Evolutionary conservation across 1,140 invertebrate species (phyloP).

Genomic region (Rhagoletis zephyria): DNA sequence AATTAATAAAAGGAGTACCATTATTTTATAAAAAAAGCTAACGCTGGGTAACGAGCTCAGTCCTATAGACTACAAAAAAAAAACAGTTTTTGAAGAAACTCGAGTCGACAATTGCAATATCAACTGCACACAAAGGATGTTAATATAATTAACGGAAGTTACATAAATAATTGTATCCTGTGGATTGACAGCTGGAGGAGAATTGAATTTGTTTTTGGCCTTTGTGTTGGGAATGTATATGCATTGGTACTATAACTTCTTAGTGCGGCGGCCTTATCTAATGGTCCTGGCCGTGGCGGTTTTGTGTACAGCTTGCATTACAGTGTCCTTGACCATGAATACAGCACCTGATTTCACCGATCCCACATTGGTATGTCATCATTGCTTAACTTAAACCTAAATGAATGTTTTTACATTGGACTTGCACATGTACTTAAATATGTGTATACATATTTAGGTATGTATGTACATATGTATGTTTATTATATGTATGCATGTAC

Average conservation of each 20-base stretch:
- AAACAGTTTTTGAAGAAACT: too few species aligned
- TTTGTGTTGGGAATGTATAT: slow-evolving; percentile 61
- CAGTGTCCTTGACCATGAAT: slow-evolving; percentile 81
- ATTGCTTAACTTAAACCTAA: neutral
- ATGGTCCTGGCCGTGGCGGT: slow-evolving; percentile 80
- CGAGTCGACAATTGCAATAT: neutral
- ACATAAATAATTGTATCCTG: neutral
- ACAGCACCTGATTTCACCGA: slow-evolving; percentile 85
- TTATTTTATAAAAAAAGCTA: neutral
- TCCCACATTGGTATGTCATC: slow-evolving; percentile 78
- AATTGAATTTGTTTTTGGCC: neutral
- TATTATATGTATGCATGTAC: too few species aligned
- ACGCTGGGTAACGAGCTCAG: too few species aligned
- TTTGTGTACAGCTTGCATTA: slow-evolving; percentile 80
- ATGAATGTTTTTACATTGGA: too few species aligned
- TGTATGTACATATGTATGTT: too few species aligned
- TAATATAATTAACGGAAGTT: neutral
- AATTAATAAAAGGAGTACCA: neutral
- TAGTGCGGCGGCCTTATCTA: slow-evolving; percentile 84
- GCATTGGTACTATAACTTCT: slow-evolving; percentile 77
- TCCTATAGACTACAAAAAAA: too few species aligned
- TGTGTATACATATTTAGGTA: too few species aligned
- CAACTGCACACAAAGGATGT: neutral
- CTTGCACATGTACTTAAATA: too few species aligned
- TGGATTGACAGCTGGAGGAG: neutral